Percentiles rank a stretch among this genome's conserved stretches.
Evolutionary conservation across 2,797 vertebrate genomes (phyloP).

Genomic region (Anguilla anguilla): DNA sequence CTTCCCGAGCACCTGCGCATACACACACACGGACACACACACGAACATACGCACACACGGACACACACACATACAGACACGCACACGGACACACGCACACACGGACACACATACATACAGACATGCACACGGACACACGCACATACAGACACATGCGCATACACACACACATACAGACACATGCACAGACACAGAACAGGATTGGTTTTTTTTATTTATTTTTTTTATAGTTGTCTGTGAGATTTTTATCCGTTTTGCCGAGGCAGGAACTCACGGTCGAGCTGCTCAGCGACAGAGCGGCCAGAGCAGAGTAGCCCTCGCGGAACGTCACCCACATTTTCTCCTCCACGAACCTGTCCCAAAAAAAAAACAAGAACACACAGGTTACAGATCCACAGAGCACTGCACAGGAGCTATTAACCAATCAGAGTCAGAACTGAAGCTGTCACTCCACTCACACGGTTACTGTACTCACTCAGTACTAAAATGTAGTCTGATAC

Average conservation of each 20-base stretch:
- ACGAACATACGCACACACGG: background rate
- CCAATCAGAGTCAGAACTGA: background rate
- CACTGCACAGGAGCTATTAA: background rate
- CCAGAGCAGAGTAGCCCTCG: constrained; percentile 94
- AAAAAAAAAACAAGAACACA: constrained; percentile 7
- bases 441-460: background rate
- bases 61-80: background rate
- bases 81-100: background rate
- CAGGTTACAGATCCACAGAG: background rate
- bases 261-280: constrained; percentile 68
- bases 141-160: no score
- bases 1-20: constrained; percentile 81
- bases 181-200: background rate
- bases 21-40: background rate
- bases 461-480: background rate
- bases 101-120: no score
- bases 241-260: background rate
- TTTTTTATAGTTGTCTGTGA: background rate
- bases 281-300: constrained; percentile 82
- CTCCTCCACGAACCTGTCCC: constrained; percentile 91
- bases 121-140: no score
- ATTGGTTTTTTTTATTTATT: no score
- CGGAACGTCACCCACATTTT: constrained; percentile 99
- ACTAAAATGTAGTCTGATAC: background rate
- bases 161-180: no score